phyloP scores from a whole-genome alignment of 2,113 vertebrate species.

The Trichomycterus rosablanca region DNA sequence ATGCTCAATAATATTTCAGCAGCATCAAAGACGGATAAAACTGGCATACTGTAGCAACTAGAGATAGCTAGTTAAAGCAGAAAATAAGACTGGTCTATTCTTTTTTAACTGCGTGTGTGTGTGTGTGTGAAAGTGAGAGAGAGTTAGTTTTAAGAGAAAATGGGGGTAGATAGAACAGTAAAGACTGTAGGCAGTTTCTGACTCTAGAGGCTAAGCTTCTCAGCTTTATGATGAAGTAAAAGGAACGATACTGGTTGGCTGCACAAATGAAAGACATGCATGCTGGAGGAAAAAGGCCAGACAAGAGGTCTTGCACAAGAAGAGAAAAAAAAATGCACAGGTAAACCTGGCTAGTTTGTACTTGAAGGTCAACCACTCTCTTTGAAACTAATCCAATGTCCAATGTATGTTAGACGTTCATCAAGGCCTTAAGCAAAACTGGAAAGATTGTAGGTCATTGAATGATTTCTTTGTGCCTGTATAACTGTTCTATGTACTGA shows the following conservation, averaged over 20 bases:
- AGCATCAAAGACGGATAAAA: conserved; percentile 1
- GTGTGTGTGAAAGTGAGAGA: neutral
- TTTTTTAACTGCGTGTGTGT: neutral
- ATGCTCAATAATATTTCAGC: conserved; percentile 20
- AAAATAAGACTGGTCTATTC: neutral
- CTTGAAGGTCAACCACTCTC: conserved; percentile 48
- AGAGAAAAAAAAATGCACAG: conserved; percentile 56
- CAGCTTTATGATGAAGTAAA: conserved; percentile 26
- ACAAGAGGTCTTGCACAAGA: neutral
- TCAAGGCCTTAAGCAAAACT: conserved; percentile 12
- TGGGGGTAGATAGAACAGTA: conserved; percentile 45
- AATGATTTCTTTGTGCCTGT: neutral
- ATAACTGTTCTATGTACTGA: neutral
- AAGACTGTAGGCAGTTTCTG: conserved; percentile 43
- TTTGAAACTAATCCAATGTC: conserved; percentile 15
- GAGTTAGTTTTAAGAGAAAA: too few relatives aligned
- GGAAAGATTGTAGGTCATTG: neutral
- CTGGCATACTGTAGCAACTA: neutral
- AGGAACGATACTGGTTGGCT: conserved; percentile 45
- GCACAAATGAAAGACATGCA: conserved; percentile 52
- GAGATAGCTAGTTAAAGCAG: neutral
- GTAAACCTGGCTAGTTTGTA: conserved; percentile 43
- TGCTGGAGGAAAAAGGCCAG: conserved; percentile 32
- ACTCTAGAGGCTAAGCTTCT: conserved; percentile 32
- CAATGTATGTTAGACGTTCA: conserved; percentile 4